Percentiles rank a stretch among this genome's conserved stretches.
Conservation (phyloP, 2,113 vertebrate genomes). For the Halichoerus grypus region DNA sequence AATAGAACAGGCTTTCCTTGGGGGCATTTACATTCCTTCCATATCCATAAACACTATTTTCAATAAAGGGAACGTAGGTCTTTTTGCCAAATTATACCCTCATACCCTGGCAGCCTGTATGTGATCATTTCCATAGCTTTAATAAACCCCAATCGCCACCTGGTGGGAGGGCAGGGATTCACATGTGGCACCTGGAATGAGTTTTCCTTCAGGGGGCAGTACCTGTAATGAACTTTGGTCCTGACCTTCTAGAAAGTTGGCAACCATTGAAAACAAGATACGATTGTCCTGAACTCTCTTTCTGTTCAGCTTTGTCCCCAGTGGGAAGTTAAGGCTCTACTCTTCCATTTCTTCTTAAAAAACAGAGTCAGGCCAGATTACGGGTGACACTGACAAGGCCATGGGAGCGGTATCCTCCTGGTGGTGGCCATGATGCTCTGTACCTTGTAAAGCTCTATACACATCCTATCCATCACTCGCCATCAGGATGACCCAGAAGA, state of each 20-base stretch:
- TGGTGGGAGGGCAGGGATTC: background rate
- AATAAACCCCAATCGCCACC: background rate
- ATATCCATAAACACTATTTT: background rate
- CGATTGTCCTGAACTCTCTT: background rate
- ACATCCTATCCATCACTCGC: background rate
- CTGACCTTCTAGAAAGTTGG: background rate
- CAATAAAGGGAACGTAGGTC: background rate
- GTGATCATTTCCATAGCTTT: background rate
- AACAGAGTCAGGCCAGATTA: background rate
- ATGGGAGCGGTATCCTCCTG: background rate
- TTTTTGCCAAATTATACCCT: background rate
- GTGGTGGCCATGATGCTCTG: no score
- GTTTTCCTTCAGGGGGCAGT: background rate
- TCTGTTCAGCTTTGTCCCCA: background rate
- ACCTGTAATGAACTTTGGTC: background rate
- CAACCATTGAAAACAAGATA: background rate
- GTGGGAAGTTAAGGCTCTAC: background rate
- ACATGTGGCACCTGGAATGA: background rate
- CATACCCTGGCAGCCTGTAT: accelerated
- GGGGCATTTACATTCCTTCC: background rate
- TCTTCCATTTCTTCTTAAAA: background rate
- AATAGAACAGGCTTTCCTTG: background rate
- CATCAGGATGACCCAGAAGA: background rate
- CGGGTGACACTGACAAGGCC: background rate
- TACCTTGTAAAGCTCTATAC: background rate